Conservation (phyloP, 2,113 vertebrate genomes). For the Tichodroma muraria region DNA sequence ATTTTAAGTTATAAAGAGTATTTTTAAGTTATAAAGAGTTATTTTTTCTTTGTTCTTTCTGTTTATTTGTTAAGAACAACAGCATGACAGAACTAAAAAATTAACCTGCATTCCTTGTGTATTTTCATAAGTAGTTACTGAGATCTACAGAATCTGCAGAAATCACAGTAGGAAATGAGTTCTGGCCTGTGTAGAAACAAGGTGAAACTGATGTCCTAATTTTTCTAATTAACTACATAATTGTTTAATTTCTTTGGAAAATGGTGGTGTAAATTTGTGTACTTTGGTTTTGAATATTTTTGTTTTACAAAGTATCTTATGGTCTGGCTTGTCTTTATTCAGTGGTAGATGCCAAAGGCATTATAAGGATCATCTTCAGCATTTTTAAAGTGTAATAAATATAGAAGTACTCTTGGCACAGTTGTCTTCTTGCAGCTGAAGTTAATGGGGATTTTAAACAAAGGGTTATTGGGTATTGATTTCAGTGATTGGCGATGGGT, state of each 20-base stretch:
- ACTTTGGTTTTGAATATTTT: background rate
- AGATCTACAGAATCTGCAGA: background rate
- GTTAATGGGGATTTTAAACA: background rate
- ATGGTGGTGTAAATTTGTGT: background rate
- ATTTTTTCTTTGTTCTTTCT: background rate
- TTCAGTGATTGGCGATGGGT: background rate
- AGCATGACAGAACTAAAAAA: background rate
- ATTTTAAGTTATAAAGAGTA: background rate
- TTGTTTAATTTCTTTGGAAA: background rate
- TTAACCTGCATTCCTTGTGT: background rate
- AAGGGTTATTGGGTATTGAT: background rate
- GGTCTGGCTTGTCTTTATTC: background rate
- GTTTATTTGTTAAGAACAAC: background rate
- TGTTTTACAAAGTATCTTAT: background rate
- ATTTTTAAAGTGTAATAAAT: background rate
- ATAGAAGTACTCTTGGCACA: background rate
- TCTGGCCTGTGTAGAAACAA: background rate
- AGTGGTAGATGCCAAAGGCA: background rate
- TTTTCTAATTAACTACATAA: slow-evolving; percentile 25
- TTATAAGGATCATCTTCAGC: background rate
- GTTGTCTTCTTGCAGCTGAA: background rate
- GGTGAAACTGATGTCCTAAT: background rate
- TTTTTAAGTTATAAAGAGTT: background rate
- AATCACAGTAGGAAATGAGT: background rate
- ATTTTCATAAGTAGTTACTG: background rate